Conservation (phyloP, 1,140 invertebrate genomes). For the Belonocnema kinseyi region DNA sequence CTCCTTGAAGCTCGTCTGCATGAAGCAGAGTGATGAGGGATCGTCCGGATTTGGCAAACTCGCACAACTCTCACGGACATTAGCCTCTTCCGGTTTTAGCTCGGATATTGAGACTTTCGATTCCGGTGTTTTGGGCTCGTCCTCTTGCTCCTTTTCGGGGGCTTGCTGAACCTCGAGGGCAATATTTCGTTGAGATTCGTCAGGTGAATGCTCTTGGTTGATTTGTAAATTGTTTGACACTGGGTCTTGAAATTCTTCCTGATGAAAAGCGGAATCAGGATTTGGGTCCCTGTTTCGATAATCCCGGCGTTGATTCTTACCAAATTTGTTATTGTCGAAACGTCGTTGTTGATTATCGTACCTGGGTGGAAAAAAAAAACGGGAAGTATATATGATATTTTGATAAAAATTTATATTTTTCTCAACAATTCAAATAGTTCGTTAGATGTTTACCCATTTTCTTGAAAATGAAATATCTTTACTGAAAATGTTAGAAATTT, state of each 20-base stretch:
- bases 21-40: background rate
- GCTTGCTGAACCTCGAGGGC: background rate
- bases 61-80: background rate
- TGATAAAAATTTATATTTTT: too few relatives aligned
- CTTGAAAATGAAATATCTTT: too few relatives aligned
- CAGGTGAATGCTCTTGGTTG: background rate
- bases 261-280: background rate
- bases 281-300: background rate
- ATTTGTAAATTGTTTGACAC: background rate
- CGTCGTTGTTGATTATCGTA: background rate
- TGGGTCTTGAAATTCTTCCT: background rate
- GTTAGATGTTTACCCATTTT: too few relatives aligned
- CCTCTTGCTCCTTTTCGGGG: background rate
- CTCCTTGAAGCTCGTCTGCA: background rate
- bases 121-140: background rate
- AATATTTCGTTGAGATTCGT: background rate
- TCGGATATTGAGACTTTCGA: too few relatives aligned
- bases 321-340: too few relatives aligned
- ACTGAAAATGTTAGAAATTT: too few relatives aligned
- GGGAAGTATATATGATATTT: too few relatives aligned
- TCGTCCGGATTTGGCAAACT: background rate
- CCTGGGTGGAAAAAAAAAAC: too few relatives aligned
- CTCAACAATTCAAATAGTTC: too few relatives aligned
- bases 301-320: background rate
- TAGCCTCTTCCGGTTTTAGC: background rate